Base-by-base conservation (phyloP, 2,888 invertebrate species). In the Adelognathus sp. region DNA sequence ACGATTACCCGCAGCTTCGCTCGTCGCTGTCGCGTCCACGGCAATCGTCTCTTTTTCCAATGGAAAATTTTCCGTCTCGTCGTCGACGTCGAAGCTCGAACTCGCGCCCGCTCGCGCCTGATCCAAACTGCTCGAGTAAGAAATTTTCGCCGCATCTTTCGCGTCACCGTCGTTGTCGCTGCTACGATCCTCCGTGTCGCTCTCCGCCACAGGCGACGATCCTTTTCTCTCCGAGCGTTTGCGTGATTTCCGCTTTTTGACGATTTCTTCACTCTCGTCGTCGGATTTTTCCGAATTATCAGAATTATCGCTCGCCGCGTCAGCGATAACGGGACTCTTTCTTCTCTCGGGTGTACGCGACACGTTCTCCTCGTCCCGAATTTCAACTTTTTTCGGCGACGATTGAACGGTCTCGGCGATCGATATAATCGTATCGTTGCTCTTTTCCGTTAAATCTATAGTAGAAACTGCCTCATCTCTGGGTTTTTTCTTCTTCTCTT, bases 31-130 rank as follows among this genome's bases (percentile, higher is more conserved):
- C 0, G 54, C 73, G 16, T 14, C 18, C 0, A 33, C 58, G 11
- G n/a, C n/a, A n/a, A 76, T 67, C 0, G 67, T 82, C 1, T 88
- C 88, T 46, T 88, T 89, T 36, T 87, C 87, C 6, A 89, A 77
- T 1, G 87, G 86, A 36, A 89, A 89, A 64, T 85, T 84, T 56
- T 86, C 88, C 1, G 82, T 79, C 16, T 84, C 86, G 0, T 86
- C 85, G 16, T 86, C 87, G 0, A 81, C 80, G 63, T 82, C 82
- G 24, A 77, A 81, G n/a, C 73, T 79, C 6, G 79, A 80, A 14
- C 75, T 78, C 1, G 73, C 80, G 2, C 76, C 79, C 1, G 66
- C 74, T 7, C 81, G 74, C 4, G 71, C 72, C 21, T 56, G 76
- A 46, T 80, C 80, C 64, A 71, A 52, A 27, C 75, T 80, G 52